A percentile compares a stretch with the other conserved stretches of the same genome.
phyloP scores from a whole-genome alignment of 1,140 invertebrate genomes.

The Anastrepha ludens region DNA sequence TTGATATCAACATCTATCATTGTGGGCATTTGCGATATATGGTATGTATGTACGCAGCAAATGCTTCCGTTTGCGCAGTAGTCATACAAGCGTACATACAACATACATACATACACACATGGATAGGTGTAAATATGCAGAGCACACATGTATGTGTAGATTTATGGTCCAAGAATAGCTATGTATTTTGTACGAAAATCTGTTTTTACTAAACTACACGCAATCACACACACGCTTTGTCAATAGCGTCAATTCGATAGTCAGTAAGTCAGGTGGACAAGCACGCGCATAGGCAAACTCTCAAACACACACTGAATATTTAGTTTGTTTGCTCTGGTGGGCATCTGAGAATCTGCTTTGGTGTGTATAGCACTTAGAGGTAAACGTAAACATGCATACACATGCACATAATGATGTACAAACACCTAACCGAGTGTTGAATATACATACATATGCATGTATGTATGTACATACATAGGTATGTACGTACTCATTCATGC shows the following conservation, averaged over 20 bases:
- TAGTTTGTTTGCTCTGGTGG: background rate
- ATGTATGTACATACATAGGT: background rate
- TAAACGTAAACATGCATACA: background rate
- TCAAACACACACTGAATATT: background rate
- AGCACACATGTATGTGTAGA: slow-evolving; percentile 1
- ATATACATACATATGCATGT: background rate
- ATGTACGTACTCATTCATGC: background rate
- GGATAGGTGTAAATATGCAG: background rate
- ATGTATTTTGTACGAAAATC: slow-evolving; percentile 22
- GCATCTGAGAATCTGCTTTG: background rate
- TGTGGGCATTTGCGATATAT: background rate
- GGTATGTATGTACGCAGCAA: background rate
- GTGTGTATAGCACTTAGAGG: background rate
- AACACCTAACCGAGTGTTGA: background rate
- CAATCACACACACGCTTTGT: background rate
- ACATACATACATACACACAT: background rate
- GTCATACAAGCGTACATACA: background rate
- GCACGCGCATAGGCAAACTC: background rate
- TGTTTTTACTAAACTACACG: background rate
- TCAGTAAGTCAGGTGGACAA: slow-evolving; percentile 28
- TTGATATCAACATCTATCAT: slow-evolving; percentile 46
- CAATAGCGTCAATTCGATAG: background rate
- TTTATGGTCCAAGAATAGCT: slow-evolving; percentile 35
- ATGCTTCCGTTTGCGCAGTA: slow-evolving; percentile 16
- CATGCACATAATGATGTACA: background rate